A percentile compares a stretch with the other conserved stretches of the same genome.
phyloP scores from a whole-genome alignment of 2,888 invertebrate genomes.

The Hypena proboscidalis region DNA sequence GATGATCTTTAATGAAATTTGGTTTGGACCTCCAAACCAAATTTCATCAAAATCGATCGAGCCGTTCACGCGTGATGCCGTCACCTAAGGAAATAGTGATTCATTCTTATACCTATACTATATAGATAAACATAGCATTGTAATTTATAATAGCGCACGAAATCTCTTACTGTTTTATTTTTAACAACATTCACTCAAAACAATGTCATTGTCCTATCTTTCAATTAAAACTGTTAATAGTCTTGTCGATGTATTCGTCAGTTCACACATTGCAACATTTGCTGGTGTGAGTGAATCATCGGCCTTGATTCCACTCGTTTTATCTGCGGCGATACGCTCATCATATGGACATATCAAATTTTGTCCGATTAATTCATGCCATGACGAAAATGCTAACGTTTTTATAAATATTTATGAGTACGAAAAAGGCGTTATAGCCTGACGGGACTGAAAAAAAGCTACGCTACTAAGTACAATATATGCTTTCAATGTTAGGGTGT shows the following conservation, averaged over 20 bases:
- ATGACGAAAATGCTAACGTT: too few species aligned
- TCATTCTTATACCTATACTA: too few species aligned
- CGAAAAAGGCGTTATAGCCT: too few species aligned
- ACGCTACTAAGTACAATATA: too few species aligned
- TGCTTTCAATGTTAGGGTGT: too few species aligned
- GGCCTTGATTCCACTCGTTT: constrained; percentile 43
- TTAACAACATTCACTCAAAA: constrained; percentile 7
- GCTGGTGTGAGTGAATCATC: constrained; percentile 35
- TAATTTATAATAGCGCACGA: not conserved
- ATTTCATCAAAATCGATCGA: too few species aligned
- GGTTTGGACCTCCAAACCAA: too few species aligned
- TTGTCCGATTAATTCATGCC: constrained; percentile 7
- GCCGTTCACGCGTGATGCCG: too few species aligned
- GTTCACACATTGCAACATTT: constrained; percentile 19
- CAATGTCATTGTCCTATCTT: constrained; percentile 11
- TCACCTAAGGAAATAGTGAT: too few species aligned
- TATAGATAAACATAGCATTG: not conserved
- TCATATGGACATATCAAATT: constrained; percentile 28
- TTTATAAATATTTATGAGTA: too few species aligned
- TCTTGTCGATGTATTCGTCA: constrained; percentile 14
- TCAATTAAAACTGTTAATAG: constrained; percentile 11
- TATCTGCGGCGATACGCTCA: constrained; percentile 42
- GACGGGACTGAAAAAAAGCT: too few species aligned
- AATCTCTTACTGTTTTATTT: constrained; percentile 7
- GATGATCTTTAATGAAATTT: too few species aligned